Conservation (phyloP, 2,797 vertebrate species). For the Aulostomus chinensis region DNA sequence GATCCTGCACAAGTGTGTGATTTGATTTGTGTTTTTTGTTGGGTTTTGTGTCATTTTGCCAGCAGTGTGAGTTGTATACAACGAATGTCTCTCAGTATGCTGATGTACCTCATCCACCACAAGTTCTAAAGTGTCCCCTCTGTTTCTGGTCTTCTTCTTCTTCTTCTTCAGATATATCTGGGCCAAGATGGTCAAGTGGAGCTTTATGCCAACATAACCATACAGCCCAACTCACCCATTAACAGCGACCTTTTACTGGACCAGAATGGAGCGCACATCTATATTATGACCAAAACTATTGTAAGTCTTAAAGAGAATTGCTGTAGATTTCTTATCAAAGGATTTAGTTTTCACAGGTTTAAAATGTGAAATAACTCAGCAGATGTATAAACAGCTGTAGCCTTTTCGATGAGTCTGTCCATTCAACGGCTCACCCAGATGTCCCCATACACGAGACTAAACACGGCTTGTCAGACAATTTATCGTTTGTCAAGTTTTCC, state of each 20-base stretch:
- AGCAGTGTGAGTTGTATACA: too few species aligned
- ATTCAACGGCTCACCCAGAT: constrained; percentile 56
- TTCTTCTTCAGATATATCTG: constrained; percentile 84
- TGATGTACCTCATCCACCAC: background rate
- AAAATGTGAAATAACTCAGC: constrained; percentile 8
- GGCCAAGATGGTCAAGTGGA: constrained; percentile 77
- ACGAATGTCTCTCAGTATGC: too few species aligned
- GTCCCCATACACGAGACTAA: constrained; percentile 49
- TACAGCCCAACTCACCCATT: constrained; percentile 85
- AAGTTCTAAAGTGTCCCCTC: background rate
- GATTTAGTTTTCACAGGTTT: constrained; percentile 3
- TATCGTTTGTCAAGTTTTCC: constrained; percentile 54
- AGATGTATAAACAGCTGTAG: constrained; percentile 27
- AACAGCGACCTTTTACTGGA: constrained; percentile 89
- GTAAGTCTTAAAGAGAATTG: constrained; percentile 72
- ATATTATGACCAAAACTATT: constrained; percentile 88
- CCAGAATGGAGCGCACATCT: constrained; percentile 84
- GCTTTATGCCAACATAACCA: constrained; percentile 78
- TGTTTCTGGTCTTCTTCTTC: constrained; percentile 15
- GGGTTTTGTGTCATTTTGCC: too few species aligned
- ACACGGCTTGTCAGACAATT: constrained; percentile 43
- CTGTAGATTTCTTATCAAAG: too few species aligned
- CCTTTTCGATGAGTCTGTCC: background rate
- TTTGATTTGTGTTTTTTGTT: constrained; percentile 60
- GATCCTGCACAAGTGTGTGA: constrained; percentile 53